Base-by-base conservation (phyloP, 2,888 invertebrate species). In the Catocala nupta region DNA sequence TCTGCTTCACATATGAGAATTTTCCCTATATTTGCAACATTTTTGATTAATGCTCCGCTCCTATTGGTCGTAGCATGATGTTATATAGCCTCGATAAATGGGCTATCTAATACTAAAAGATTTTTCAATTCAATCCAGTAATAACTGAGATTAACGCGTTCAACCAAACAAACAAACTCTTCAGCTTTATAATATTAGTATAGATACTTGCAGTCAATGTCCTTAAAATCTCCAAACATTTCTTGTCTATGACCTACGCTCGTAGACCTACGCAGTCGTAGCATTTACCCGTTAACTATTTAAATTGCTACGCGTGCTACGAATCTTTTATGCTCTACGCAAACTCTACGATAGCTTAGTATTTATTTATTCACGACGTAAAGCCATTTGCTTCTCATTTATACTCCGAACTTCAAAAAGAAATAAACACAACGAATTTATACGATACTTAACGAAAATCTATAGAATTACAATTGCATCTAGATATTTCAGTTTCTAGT, bases 391-490 rank as follows among this genome's bases (percentile, higher is more conserved):
- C 56, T 60, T 59, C 55, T 69, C 59, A 67, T 67, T 70, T 75
- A 63, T 70, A 65, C 73, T 60, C 63, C 50, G 44, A 63, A 67
- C 53, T 65, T 62, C 64, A 64, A 69, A 64, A 70, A 67, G 63
- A 62, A 65, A 77, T 71, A 75, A 69, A 71, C 55, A 63, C n/a
- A 49, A 61, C 36, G 48, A 68, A 74, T 75, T 74, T 76, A 75
- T 74, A 39, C 53, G 39, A 39, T 16, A 65, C 56, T 72, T 70
- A 68, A 60, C 63, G 39, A 5, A 70, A 70, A 75, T 73, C 63
- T 71, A 63, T 69, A 63, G 44, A 65, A 59, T 61, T 67, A 36
- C 60, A 68, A 69, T 77, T 75, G 77, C 75, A 71, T 75, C 62
- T 59, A 70, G 58, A 63, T 63, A 62, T 70, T 59, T 71, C 42